Base-by-base conservation (phyloP, 2,113 vertebrate species). In the Parotia lawesii region DNA sequence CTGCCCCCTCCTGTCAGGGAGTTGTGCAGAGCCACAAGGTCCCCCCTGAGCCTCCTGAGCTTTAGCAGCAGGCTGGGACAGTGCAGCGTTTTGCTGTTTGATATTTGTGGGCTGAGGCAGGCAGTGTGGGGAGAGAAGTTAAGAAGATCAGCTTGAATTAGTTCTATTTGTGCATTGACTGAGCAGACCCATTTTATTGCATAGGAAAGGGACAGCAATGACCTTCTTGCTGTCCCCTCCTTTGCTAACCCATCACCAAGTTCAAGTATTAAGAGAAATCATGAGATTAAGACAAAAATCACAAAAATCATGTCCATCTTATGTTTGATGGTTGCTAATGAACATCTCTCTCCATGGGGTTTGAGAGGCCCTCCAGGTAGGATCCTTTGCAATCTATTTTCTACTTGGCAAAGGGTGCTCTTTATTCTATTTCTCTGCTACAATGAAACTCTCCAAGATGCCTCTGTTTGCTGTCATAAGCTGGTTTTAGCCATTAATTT, bases 341-440 rank as follows among this genome's bases (percentile, higher is more conserved):
- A 40, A 29, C 44, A 35, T 29, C 57, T 50, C 8, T 61, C 35
- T 90, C 33, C 27, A 31, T 0, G 0, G 2, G 15, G 24, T 38
- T 87, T 38, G 35, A 78, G 78, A 61, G 48, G 29, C 74, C 17
- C 37, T 91, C 37, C 73, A 81, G n/a, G 57, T 3, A 78, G 56
- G 77, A 67, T 78, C 67, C 77, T 66, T 77, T 25, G 60, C n/a
- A 44, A 31, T 11, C 18, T 72, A n/a, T 57, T 85, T 89, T 62
- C 70, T 95, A 6, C 18, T 75, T 78, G 45, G 24, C 29, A 54
- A 81, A 54, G 11, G 3, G 14, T 38, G 44, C 25, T 38, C 60
- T 90, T 90, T 81, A 40, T 89, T 89, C 22, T n/a, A 60, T 44
- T 94, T 87, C 24, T 81, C 38, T 89, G 56, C 57, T 67, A 25